A percentile compares a stretch with the other conserved stretches of the same genome.
These are phyloP conservation scores for Cabera pusaria DNA, from an alignment of 2,888 invertebrate genomes.

Conservation along the genomic window DNA sequence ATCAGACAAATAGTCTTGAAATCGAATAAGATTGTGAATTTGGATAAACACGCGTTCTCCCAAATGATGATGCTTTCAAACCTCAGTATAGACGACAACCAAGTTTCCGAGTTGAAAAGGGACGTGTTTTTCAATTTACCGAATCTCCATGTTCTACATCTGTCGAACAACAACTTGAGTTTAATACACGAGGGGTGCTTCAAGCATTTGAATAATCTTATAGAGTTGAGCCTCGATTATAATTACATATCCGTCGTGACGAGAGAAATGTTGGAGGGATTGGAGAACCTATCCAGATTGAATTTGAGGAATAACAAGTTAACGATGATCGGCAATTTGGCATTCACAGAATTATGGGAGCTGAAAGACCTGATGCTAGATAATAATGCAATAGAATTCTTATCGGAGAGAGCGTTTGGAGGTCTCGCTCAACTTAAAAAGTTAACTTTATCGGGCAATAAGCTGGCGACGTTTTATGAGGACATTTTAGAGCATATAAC, in stretches of 20 bases:
- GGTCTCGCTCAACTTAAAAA: constrained; percentile 88
- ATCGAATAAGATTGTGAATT: constrained; percentile 86
- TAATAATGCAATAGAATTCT: constrained; percentile 86
- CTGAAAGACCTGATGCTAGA: constrained; percentile 87
- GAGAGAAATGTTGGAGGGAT: constrained; percentile 89
- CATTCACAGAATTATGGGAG: constrained; percentile 90
- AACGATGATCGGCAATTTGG: constrained; percentile 90
- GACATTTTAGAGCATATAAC: constrained; percentile 88
- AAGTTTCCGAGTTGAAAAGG: constrained; percentile 88
- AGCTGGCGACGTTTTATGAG: constrained; percentile 87
- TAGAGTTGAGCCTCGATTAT: constrained; percentile 90
- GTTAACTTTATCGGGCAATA: constrained; percentile 89
- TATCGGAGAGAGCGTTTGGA: constrained; percentile 90
- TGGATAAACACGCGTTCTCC: constrained; percentile 88
- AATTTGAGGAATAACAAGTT: constrained; percentile 90
- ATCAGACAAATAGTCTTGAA: constrained; percentile 87
- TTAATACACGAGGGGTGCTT: constrained; percentile 94
- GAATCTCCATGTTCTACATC: constrained; percentile 87
- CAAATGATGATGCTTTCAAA: constrained; percentile 88
- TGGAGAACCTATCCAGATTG: constrained; percentile 87
- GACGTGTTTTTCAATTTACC: constrained; percentile 90
- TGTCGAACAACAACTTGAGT: constrained; percentile 94
- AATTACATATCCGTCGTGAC: constrained; percentile 90
- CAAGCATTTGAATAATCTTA: constrained; percentile 87
- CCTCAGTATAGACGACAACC: constrained; percentile 89